Evolutionary conservation across 2,797 vertebrate genomes (phyloP).

Genomic region (Vireo griseus): DNA sequence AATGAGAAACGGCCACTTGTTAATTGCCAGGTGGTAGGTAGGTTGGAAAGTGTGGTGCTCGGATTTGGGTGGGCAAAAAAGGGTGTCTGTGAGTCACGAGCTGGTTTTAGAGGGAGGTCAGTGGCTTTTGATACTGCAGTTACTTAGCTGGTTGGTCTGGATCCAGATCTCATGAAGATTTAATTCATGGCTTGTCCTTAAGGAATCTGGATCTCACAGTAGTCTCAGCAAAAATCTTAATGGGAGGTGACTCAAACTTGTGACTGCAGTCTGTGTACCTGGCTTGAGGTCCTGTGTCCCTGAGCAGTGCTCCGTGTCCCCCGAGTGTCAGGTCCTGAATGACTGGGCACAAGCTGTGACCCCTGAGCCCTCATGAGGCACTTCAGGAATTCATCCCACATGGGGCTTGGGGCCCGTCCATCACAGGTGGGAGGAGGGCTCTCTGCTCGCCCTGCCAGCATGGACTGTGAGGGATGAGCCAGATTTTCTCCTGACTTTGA

Average conservation of each 20-base stretch:
- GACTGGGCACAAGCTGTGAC: neutral
- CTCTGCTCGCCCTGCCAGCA: neutral
- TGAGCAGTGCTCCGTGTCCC: accelerated
- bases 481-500: neutral
- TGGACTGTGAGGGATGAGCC: accelerated
- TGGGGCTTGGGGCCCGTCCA: neutral
- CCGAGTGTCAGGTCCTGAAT: neutral
- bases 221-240: constrained; percentile 13
- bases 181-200: constrained; percentile 1
- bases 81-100: neutral
- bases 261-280: neutral
- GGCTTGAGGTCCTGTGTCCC: neutral
- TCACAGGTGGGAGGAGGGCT: neutral
- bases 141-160: constrained; percentile 4
- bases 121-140: constrained; percentile 12
- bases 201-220: neutral
- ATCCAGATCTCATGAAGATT: constrained; percentile 44
- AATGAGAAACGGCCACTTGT: neutral
- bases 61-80: neutral
- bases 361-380: neutral
- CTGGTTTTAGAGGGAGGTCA: constrained; percentile 1
- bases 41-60: neutral
- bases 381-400: accelerated
- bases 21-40: neutral
- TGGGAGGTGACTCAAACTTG: neutral